Base-by-base conservation (phyloP, 2,888 invertebrate species). In the Agrotis puta region DNA sequence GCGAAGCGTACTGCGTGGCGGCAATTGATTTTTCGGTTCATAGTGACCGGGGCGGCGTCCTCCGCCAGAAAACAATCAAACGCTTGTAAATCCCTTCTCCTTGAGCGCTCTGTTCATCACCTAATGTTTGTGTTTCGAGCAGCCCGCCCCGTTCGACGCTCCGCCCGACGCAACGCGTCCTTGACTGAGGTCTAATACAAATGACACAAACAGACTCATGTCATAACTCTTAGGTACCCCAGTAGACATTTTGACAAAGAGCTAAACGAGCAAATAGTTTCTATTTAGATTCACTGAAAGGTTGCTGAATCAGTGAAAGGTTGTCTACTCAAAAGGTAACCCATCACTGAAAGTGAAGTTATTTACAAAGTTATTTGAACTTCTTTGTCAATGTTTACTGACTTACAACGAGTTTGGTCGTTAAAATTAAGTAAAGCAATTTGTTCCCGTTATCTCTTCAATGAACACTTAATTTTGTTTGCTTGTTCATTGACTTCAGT, bases 371-470 rank as follows among this genome's bases (percentile, higher is more conserved):
- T 48, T 58, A 62, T 70, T 81, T 63, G 63, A 61, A 68, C 50
- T 48, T 58, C 62, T 70, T 81, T 63, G 65, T 81, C 65, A 71
- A 64, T 54, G 48, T 54, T 69, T 22, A 65, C 47, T 13, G 20
- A 50, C 39, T 58, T 54, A 74, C 16, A 58, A 62, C 16, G 9
- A 33, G 22, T 50, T 70, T 53, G 45, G 45, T 70, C n/a, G 56
- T 56, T 56, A 22, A 63, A 61, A 57, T 39, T 70, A 51, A 48
- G 13, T 63, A 22, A 27, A 68, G 22, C 39, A 39, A 75, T 56
- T 76, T 51, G 64, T 51, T 54, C 45, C 18, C 39, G 54, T 59
- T 50, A 45, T 54, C 45, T 43, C 22, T 67, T 58, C 47, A 63
- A n/a, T 27, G 43, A 67, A 22, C 6, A 58, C 39, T 43, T 59